A percentile compares a stretch with the other conserved stretches of the same genome.
These are phyloP conservation scores for Gorsachius magnificus DNA, from an alignment of 2,797 vertebrate species.

Conservation along the genomic window DNA sequence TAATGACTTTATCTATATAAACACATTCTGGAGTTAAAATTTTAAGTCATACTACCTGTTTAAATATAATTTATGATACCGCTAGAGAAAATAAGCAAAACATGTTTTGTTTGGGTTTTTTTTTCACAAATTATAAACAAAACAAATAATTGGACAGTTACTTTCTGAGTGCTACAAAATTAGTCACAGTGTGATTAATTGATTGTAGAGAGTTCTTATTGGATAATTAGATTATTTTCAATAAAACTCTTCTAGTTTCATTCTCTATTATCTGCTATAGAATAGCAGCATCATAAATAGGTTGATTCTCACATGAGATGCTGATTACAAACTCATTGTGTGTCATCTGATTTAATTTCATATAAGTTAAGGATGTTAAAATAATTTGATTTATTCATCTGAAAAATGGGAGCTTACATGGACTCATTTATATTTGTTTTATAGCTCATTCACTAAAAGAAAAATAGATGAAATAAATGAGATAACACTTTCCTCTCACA, in stretches of 20 bases:
- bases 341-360: neutral
- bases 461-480: neutral
- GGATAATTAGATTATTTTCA: neutral
- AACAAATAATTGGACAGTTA: neutral
- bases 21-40: neutral
- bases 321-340: neutral
- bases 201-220: neutral
- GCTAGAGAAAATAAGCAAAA: neutral
- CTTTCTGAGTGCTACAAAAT: neutral
- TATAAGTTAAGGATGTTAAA: constrained; percentile 8
- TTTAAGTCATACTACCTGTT: neutral
- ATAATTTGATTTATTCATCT: constrained; percentile 19
- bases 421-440: constrained; percentile 9
- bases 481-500: neutral
- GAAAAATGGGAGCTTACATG: neutral
- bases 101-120: neutral
- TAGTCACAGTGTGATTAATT: neutral
- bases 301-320: neutral
- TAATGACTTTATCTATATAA: neutral
- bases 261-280: neutral
- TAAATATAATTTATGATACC: neutral
- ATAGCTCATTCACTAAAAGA: neutral
- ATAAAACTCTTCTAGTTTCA: neutral
- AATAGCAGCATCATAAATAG: neutral
- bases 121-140: neutral